A percentile compares a stretch with the other conserved stretches of the same genome.
Conservation (phyloP, 2,888 invertebrate species). For the Ormyrus labotus region DNA sequence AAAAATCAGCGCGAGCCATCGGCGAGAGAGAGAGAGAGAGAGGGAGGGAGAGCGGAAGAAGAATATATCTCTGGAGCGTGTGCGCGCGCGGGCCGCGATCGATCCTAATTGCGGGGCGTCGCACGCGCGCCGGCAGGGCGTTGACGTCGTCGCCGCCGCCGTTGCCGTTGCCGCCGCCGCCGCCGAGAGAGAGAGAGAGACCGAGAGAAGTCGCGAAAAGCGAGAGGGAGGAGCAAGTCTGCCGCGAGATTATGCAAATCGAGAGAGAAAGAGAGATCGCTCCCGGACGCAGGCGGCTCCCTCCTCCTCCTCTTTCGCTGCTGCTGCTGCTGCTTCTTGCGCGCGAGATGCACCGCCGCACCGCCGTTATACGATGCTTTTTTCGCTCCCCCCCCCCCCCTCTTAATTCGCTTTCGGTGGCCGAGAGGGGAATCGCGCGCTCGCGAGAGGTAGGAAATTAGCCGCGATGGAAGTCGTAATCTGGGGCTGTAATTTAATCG, state of each 20-base stretch:
- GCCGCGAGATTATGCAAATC: constrained; percentile 63
- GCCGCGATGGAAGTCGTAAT: neutral
- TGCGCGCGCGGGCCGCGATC: constrained; percentile 54
- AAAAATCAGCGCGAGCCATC: neutral
- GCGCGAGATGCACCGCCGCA: too few relatives aligned
- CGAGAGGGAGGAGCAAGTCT: constrained; percentile 33
- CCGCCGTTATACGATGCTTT: too few relatives aligned
- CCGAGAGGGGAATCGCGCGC: neutral
- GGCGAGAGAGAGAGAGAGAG: neutral
- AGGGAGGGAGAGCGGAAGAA: constrained; percentile 4
- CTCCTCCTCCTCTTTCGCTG: constrained; percentile 14
- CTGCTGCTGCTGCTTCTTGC: too few relatives aligned
- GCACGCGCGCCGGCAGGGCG: constrained; percentile 46
- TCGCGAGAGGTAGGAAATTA: neutral
- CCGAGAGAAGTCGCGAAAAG: constrained; percentile 15
- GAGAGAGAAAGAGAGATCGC: constrained; percentile 14
- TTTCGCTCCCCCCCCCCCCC: neutral
- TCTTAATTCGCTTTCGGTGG: neutral
- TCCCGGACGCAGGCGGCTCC: too few relatives aligned
- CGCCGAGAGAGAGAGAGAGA: constrained; percentile 7
- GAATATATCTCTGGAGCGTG: too few relatives aligned
- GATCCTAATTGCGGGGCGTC: constrained; percentile 63
- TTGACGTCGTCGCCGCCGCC: constrained; percentile 47
- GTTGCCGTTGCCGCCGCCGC: neutral
- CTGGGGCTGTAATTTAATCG: constrained; percentile 9